A percentile compares a stretch with the other conserved stretches of the same genome.
These are phyloP conservation scores for Geotrypetes seraphini DNA, from an alignment of 2,797 vertebrate genomes.

Conservation along the genomic window DNA sequence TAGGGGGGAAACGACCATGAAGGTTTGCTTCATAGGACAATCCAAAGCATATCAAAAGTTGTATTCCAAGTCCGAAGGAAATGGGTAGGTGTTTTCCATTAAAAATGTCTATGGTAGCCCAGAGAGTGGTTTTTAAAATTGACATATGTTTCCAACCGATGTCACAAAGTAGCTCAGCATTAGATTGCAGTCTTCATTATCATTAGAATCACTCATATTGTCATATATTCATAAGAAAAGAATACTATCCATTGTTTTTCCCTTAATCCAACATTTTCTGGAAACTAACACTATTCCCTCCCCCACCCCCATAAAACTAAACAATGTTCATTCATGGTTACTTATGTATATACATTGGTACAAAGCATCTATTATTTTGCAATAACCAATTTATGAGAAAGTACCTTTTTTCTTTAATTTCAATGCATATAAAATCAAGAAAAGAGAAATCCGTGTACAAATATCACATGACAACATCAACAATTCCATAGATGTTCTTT, in stretches of 20 bases:
- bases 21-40: not conserved
- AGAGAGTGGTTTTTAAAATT: not conserved
- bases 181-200: not conserved
- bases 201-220: not conserved
- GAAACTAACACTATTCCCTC: constrained; percentile 17
- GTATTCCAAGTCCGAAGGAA: not conserved
- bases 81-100: not conserved
- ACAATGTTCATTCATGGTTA: constrained; percentile 10
- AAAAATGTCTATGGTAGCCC: not conserved
- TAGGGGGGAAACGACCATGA: not conserved
- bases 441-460: constrained; percentile 81
- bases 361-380: too few species aligned
- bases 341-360: too few species aligned
- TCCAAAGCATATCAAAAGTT: not conserved
- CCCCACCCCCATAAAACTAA: constrained; percentile 9
- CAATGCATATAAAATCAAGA: constrained; percentile 63
- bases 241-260: not conserved
- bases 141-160: constrained; percentile 26
- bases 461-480: constrained; percentile 89
- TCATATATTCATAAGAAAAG: constrained; percentile 1
- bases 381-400: not conserved
- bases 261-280: constrained; percentile 23
- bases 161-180: constrained; percentile 28
- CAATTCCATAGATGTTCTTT: constrained; percentile 61
- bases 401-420: not conserved